Evolutionary conservation across 2,797 vertebrate genomes (phyloP), one percentile per base, ranked within the genome.

Genomic region (Anisognathus igniventris): DNA sequence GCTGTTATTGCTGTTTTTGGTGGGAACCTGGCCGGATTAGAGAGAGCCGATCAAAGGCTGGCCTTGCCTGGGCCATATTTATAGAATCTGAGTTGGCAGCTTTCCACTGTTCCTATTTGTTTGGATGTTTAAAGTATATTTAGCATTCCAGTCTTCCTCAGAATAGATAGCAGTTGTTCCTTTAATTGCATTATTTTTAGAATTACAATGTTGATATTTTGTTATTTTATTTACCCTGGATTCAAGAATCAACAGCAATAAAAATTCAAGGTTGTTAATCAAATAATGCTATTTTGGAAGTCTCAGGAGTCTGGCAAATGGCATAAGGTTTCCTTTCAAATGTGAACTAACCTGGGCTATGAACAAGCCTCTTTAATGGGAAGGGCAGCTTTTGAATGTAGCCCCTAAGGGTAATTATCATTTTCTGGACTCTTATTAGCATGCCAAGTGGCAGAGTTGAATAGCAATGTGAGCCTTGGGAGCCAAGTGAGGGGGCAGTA

Each of bases 341-440:
- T 77, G 30, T 74, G 65, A 56, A 22, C 44, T 68, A 78, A 83
- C 33, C 51, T 66, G 23, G 18, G 20, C 61, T 61, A 2, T 21
- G 57, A 80, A 80, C 0, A 4, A 71, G 37, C 20, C 20, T n/a
- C 48, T 56, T 50, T 33, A 60, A 85, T 81, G 56, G 65, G 68
- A 82, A 91, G 57, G 58, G 62, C 61, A 57, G 66, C n/a, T 73
- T 92, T 58, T 73, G 24, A 84, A 64, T 51, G 7, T 45, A 37
- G 33, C 54, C 67, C 64, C 68, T 31, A 33, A 68, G 57, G 68
- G 23, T 88, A 65, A 88, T 93, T 86, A 86, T 50, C 0, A 86
- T 81, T 93, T 95, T 87, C 73, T 79, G 48, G 39, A 8, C 80
- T 87, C 90, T 51, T 48, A 90, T 89, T 95, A 92, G 87, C 65